These are phyloP conservation scores for Bungarus multicinctus DNA, from an alignment of 2,113 vertebrate genomes.

Conservation along the genomic window DNA sequence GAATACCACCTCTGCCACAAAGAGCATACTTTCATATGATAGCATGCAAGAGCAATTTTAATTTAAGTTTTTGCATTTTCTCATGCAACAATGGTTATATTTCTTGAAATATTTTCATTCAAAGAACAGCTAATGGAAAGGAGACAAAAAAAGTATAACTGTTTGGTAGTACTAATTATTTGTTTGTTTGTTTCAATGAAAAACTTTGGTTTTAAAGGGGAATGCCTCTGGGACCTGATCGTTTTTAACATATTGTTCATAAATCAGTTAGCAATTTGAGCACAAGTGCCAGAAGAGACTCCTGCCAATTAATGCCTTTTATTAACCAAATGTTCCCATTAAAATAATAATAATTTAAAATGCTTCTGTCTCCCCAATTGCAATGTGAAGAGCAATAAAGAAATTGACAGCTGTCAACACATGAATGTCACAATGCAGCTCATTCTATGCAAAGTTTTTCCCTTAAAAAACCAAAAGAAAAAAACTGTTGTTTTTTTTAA, in stretches of 20 bases:
- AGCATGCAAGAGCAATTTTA: not conserved
- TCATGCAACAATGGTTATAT: not conserved
- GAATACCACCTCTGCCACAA: not conserved
- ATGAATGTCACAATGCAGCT: slow-evolving; percentile 1
- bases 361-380: not conserved
- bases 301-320: slow-evolving; percentile 19
- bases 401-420: slow-evolving; percentile 23
- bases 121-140: not conserved
- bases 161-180: not conserved
- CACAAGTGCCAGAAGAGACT: not conserved
- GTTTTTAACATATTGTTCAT: slow-evolving; percentile 1
- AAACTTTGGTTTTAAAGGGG: not conserved
- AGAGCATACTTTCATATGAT: not conserved
- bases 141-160: not conserved
- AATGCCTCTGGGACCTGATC: not conserved
- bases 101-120: not conserved
- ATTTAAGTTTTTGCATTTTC: not conserved
- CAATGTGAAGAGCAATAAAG: slow-evolving; percentile 4
- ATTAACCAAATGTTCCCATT: slow-evolving; percentile 3
- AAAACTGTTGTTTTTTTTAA: not conserved
- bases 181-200: not conserved
- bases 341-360: not conserved
- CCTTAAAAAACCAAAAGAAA: not conserved
- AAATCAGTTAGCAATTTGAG: not conserved
- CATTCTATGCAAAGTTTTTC: not conserved